These are phyloP conservation scores for Agrochola lychnidis DNA, from an alignment of 2,888 invertebrate genomes.

Conservation along the genomic window DNA sequence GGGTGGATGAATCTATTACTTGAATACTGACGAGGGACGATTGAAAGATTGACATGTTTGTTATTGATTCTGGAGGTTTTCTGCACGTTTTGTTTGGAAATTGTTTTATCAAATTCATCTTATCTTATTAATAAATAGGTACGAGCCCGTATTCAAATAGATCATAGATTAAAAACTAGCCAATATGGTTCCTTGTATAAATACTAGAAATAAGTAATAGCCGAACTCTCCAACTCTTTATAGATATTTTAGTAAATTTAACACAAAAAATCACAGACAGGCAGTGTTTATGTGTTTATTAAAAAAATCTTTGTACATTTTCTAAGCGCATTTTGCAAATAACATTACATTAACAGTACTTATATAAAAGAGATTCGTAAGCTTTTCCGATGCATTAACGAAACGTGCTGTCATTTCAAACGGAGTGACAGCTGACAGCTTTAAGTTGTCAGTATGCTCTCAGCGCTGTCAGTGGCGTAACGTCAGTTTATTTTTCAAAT, in stretches of 20 bases:
- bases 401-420: constrained; percentile 50
- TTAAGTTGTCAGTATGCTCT: constrained; percentile 46
- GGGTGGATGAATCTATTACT: constrained; percentile 29
- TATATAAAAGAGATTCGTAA: constrained; percentile 11
- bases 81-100: not conserved
- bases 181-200: not conserved
- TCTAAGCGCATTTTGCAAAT: constrained; percentile 5
- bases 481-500: constrained; percentile 30
- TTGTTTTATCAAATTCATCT: not conserved
- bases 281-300: not conserved
- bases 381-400: constrained; percentile 46
- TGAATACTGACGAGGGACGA: constrained; percentile 32
- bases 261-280: not conserved
- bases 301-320: not conserved
- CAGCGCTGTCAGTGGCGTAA: constrained; percentile 40
- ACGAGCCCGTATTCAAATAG: not conserved
- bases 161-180: not conserved
- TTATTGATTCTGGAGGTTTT: constrained; percentile 3
- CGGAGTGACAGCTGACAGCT: constrained; percentile 43
- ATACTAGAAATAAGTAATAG: not conserved
- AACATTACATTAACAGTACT: constrained; percentile 1
- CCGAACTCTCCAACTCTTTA: not conserved
- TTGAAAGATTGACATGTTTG: constrained; percentile 27
- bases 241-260: not conserved
- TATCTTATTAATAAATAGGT: not conserved